phyloP scores from a whole-genome alignment of 2,888 invertebrate species.

The Trissoscelio sp. region DNA sequence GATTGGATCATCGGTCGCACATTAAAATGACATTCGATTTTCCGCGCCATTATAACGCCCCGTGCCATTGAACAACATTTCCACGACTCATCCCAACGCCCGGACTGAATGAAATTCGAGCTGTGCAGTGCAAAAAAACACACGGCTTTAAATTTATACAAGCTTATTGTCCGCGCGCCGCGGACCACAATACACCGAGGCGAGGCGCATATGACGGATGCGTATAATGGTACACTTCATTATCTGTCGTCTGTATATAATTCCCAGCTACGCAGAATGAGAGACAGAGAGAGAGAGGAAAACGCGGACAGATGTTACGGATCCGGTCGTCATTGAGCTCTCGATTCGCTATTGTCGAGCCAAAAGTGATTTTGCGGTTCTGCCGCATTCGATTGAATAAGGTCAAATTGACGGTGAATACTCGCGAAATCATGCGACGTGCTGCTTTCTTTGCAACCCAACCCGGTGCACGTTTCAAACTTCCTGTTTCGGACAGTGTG shows the following conservation, averaged over 20 bases:
- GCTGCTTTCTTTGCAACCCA: constrained; percentile 63
- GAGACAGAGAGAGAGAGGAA: no score
- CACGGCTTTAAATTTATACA: constrained; percentile 64
- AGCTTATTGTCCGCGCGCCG: constrained; percentile 9
- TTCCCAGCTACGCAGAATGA: constrained; percentile 70
- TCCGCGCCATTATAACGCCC: constrained; percentile 17
- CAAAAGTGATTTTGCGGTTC: constrained; percentile 78
- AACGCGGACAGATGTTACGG: constrained; percentile 78
- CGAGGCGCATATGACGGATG: constrained; percentile 65
- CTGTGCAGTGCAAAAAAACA: constrained; percentile 55
- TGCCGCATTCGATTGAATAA: constrained; percentile 74
- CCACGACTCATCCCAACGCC: constrained; percentile 22
- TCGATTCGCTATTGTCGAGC: constrained; percentile 73
- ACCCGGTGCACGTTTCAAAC: constrained; percentile 35
- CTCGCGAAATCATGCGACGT: constrained; percentile 71
- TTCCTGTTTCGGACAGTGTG: constrained; percentile 16
- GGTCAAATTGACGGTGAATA: constrained; percentile 79
- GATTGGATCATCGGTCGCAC: constrained; percentile 8
- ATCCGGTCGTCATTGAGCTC: constrained; percentile 76
- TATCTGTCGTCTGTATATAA: constrained; percentile 75
- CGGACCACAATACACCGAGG: constrained; percentile 36
- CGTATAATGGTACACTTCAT: constrained; percentile 70
- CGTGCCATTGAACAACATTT: constrained; percentile 21
- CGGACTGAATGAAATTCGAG: constrained; percentile 26
- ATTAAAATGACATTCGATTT: constrained; percentile 46